Base-by-base conservation (phyloP, 2,888 invertebrate genomes). In the Eupeodes latifasciatus region DNA sequence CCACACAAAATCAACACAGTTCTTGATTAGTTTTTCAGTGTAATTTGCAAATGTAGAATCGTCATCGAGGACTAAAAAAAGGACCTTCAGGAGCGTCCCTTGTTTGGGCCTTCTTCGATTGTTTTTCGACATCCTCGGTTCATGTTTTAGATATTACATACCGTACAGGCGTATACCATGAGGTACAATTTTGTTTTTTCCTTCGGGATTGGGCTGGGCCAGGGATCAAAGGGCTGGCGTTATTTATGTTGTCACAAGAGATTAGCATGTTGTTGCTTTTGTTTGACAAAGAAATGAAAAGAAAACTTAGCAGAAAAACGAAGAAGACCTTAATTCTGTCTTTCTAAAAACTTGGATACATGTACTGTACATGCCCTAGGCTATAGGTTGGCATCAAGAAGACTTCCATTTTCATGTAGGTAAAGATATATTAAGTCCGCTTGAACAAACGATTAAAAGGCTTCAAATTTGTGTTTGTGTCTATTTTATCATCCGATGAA, bases 231-330 rank as follows among this genome's bases (percentile, higher is more conserved):
- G 88, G 88, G 88, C 85, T 88, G 85, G 78, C 81, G 61, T 85
- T 88, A 88, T 88, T 88, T 88, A 88, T 88, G 88, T 88, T 88
- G 88, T 85, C 88, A 88, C 85, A 88, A 69, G 81, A 85, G 88
- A 88, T 88, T 88, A 88, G 85, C 85, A 81, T 88, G 88, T 81
- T 88, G 77, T 69, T 81, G 84, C 84, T 67, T 84, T 84, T 83
- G 74, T 77, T 64, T 62, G 80, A 77, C 66, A 81, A 81, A 55
- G 85, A 81, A 88, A 88, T 81, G 88, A 81, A 88, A 88, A 85
- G 85, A 88, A 88, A 88, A 85, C 81, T 77, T 72, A 47, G 53
- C 53, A 75, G 36, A 69, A 78, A 79, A 83, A 78, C 71, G 51
- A 78, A 69, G 57, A 78, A 69, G 81, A 69, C 69, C 62, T 71